Evolutionary conservation across 2,797 vertebrate species (phyloP), one percentile per base, ranked within the genome.

Genomic region (Muscicapa comitata): DNA sequence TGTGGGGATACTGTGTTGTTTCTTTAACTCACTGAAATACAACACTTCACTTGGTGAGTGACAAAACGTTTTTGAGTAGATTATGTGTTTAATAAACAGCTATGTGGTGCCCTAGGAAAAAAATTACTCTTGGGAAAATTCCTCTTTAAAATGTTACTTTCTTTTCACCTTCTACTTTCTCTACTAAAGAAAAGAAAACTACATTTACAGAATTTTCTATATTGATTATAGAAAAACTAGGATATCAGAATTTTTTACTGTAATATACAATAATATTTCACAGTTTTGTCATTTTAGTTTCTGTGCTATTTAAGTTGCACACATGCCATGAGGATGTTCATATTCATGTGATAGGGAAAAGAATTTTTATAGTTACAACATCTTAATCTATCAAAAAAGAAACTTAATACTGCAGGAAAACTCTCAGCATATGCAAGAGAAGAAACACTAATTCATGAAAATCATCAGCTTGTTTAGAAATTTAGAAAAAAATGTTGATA

Each of bases 21-120:
- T 80, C 84, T 86, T 95, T 78, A 83, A 93, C 73, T 94, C 71
- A 8, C 76, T 59, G 53, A 93, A 96, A 85, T 54, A 20, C 54
- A 95, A 48, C 51, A 77, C 29, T 61, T 88, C 72, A 35, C 33
- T 86, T 75, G 67, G 48, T 73, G 80, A 95, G 58, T 71, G 51
- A 76, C 74, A 94, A 92, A 86, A 76, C 59, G 10, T 7, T 94
- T 86, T 76, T 71, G 26, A 91, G 82, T 28, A 43, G 17, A 75
- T 70, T 29, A 28, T 25, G 14, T 74, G 42, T 86, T 90, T 83
- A 77, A 90, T 55, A 80, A 92, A 43, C 14, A 38, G 26, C 26
- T 65, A 53, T 24, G 10, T 68, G 25, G 6, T 48, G 20, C 17
- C 37, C 29, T 43, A 76, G 59, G n/a, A 37, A 86, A 86, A 92